Conservation (phyloP, 2,113 vertebrate species). For the Mystacornis crossleyi region DNA sequence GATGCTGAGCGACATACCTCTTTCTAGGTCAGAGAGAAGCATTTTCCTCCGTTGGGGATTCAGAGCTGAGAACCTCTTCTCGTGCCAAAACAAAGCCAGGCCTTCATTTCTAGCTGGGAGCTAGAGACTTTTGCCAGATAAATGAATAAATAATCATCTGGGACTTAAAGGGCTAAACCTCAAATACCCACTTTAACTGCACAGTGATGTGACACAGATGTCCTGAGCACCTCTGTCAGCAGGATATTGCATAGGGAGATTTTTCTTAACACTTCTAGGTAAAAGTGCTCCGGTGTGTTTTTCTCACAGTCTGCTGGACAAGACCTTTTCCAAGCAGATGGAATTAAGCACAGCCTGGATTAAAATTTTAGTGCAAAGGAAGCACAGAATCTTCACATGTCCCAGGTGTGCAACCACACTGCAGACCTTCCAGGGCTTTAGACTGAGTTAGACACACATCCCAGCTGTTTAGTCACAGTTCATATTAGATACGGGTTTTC, state of each 20-base stretch:
- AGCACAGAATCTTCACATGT: neutral
- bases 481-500: neutral
- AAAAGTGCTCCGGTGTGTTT: neutral
- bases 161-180: neutral
- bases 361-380: neutral
- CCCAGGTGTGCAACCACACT: neutral
- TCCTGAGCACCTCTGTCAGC: neutral
- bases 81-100: neutral
- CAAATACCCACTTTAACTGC: neutral
- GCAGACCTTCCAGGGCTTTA: neutral
- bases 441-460: neutral
- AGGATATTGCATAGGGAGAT: neutral
- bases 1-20: neutral
- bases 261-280: neutral
- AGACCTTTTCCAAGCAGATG: neutral
- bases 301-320: neutral
- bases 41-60: neutral
- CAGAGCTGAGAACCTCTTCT: neutral
- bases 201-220: neutral
- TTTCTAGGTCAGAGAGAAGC: neutral
- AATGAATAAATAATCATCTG: neutral
- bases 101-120: neutral
- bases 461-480: neutral
- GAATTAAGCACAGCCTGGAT: neutral
- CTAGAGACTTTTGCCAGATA: neutral